A percentile compares a stretch with the other conserved stretches of the same genome.
Conservation (phyloP, 2,113 vertebrate species). For the Casuarius casuarius region DNA sequence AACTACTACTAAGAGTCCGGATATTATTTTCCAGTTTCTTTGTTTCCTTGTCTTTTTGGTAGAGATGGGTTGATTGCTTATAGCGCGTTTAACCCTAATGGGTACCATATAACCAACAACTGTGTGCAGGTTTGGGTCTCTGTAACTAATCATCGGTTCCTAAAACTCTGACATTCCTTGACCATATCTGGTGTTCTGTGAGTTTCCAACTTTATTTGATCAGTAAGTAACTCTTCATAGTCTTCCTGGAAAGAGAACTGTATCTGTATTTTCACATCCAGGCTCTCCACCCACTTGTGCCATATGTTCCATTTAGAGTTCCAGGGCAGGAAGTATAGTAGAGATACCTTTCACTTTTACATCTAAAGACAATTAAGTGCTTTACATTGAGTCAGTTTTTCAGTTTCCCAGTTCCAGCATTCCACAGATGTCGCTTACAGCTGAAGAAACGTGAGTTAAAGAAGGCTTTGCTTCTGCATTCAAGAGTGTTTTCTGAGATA, state of each 20-base stretch:
- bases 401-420: constrained; percentile 22
- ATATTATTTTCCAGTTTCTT: constrained; percentile 4
- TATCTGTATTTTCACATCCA: constrained; percentile 49
- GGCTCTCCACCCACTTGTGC: constrained; percentile 13
- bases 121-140: constrained; percentile 1
- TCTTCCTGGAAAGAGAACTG: constrained; percentile 25
- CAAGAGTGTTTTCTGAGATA: neutral
- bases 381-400: constrained; percentile 39
- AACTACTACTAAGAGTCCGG: neutral
- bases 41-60: neutral
- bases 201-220: constrained; percentile 29
- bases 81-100: neutral
- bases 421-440: constrained; percentile 1
- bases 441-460: constrained; percentile 20
- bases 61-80: neutral
- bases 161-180: constrained; percentile 34
- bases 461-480: neutral
- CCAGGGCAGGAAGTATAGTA: constrained; percentile 37
- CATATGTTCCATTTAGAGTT: constrained; percentile 57
- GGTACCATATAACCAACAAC: neutral
- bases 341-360: constrained; percentile 36
- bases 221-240: neutral
- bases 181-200: constrained; percentile 42
- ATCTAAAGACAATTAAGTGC: constrained; percentile 29
- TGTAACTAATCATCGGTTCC: constrained; percentile 36